Evolutionary conservation across 2,888 invertebrate genomes (phyloP).

Genomic region (Xylophagus ater): DNA sequence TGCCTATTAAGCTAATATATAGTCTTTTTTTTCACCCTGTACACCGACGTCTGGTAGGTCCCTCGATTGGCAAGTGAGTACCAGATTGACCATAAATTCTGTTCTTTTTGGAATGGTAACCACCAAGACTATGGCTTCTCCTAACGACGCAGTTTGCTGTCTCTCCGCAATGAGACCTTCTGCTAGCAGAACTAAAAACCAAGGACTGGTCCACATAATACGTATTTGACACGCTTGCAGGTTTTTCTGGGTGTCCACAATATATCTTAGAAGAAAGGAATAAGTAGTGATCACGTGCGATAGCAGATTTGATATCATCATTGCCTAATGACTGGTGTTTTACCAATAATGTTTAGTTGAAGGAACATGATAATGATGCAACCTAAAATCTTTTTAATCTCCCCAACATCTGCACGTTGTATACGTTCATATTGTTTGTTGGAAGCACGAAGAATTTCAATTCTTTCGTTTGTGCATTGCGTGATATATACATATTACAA

Average conservation of each 20-base stretch:
- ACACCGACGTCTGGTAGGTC: slow-evolving; percentile 11
- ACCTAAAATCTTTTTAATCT: slow-evolving; percentile 8
- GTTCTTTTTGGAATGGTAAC: no score
- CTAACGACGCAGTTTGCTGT: slow-evolving; percentile 10
- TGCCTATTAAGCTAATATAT: no score
- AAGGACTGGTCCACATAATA: slow-evolving; percentile 10
- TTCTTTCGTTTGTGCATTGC: slow-evolving; percentile 10
- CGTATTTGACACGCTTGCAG: slow-evolving; percentile 2
- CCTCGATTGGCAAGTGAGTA: no score
- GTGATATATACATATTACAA: slow-evolving; percentile 8
- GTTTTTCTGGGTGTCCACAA: neutral
- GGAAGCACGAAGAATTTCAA: slow-evolving; percentile 10
- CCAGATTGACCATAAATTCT: no score
- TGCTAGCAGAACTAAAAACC: slow-evolving; percentile 12
- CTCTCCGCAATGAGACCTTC: slow-evolving; percentile 14
- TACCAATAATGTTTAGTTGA: no score
- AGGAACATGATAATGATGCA: slow-evolving; percentile 7
- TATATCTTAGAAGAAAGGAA: neutral
- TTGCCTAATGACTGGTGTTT: slow-evolving; percentile 6
- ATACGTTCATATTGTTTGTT: slow-evolving; percentile 4
- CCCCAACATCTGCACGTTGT: slow-evolving; percentile 8
- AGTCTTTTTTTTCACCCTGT: no score
- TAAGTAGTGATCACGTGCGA: slow-evolving; percentile 1
- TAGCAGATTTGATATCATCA: slow-evolving; percentile 8
- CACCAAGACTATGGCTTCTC: no score